These are phyloP conservation scores for Microtus richardsoni DNA, from an alignment of 2,113 vertebrate genomes.

Conservation along the genomic window DNA sequence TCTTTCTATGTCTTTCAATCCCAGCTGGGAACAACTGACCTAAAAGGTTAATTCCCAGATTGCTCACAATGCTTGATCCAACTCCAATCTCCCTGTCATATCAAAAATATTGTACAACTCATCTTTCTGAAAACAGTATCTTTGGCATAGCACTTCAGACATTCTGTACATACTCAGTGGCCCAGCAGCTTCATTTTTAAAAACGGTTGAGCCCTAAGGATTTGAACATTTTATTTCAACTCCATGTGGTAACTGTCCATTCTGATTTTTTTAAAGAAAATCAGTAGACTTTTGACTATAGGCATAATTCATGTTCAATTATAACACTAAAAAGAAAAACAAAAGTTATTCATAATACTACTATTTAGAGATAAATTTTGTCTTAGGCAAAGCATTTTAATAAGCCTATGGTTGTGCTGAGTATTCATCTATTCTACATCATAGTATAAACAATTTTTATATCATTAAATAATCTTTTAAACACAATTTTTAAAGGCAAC, in stretches of 20 bases:
- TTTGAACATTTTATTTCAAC: background rate
- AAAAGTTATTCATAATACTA: background rate
- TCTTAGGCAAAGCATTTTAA: constrained; percentile 47
- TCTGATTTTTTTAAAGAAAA: background rate
- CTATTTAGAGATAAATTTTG: background rate
- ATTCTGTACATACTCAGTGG: background rate
- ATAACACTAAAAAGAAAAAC: constrained; percentile 15
- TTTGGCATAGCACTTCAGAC: background rate
- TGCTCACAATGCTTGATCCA: background rate
- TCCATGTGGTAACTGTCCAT: background rate
- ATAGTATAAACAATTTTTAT: background rate
- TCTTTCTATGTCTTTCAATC: background rate
- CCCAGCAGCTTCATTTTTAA: constrained; percentile 36
- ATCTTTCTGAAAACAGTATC: constrained; percentile 25
- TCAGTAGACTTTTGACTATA: background rate
- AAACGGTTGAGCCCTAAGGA: background rate
- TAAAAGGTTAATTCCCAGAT: constrained; percentile 30
- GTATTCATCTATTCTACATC: background rate
- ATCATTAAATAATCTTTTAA: constrained; percentile 44
- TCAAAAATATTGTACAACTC: constrained; percentile 34
- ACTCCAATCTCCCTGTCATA: background rate
- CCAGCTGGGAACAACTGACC: background rate
- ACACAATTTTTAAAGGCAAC: background rate
- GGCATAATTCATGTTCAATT: background rate
- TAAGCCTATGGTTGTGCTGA: background rate